These are phyloP conservation scores for Oryzias javanicus DNA, from an alignment of 2,113 vertebrate species.

Conservation along the genomic window DNA sequence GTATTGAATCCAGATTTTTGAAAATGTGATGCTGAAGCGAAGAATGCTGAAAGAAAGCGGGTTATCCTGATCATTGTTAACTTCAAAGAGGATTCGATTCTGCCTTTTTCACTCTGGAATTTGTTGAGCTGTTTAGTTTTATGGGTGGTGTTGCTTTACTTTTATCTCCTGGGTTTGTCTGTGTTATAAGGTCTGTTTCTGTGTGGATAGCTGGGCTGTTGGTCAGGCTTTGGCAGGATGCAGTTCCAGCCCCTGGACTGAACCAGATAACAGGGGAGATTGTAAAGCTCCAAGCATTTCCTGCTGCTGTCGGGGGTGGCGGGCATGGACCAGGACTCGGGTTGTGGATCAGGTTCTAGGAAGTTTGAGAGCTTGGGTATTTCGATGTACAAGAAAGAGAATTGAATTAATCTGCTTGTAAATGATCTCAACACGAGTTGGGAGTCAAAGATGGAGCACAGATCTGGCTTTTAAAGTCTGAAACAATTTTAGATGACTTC, in stretches of 20 bases:
- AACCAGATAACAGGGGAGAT: slow-evolving; percentile 74
- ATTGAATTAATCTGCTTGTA: slow-evolving; percentile 5
- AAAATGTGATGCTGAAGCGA: not conserved
- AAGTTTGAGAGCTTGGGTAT: slow-evolving; percentile 20
- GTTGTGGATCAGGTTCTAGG: slow-evolving; percentile 37
- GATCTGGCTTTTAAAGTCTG: not conserved
- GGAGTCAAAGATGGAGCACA: slow-evolving; percentile 8
- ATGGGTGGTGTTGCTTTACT: not conserved
- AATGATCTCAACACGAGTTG: slow-evolving; percentile 12
- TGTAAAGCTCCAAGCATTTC: slow-evolving; percentile 74
- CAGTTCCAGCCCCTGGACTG: slow-evolving; percentile 37
- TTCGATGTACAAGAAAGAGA: slow-evolving; percentile 25
- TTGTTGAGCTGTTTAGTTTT: not conserved
- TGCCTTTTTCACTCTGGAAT: no score
- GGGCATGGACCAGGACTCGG: slow-evolving; percentile 30
- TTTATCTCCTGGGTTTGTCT: slow-evolving; percentile 6
- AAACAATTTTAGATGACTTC: not conserved
- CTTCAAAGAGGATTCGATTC: not conserved
- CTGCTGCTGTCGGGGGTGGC: slow-evolving; percentile 64
- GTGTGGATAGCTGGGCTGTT: slow-evolving; percentile 22
- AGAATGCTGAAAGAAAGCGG: not conserved
- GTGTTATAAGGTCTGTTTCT: not conserved
- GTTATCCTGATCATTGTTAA: not conserved
- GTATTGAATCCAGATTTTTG: not conserved
- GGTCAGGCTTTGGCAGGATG: slow-evolving; percentile 51